Conservation (phyloP, 2,797 vertebrate genomes). For the Neostethus bicornis region DNA sequence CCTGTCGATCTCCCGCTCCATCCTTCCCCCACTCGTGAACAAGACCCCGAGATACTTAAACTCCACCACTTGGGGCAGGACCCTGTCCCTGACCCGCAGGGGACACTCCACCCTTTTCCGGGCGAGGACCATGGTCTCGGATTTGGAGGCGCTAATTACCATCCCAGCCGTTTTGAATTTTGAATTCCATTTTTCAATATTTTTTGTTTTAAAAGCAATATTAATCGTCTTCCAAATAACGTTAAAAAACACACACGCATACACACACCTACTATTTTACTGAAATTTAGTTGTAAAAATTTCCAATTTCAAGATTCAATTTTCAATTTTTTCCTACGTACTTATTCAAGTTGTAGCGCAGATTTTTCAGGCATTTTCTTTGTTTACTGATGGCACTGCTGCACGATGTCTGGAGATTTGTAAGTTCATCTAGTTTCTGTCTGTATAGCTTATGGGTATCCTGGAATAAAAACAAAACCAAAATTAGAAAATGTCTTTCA, state of each 20-base stretch:
- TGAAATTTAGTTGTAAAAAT: background rate
- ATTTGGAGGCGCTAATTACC: too few species aligned
- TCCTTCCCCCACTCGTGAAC: too few species aligned
- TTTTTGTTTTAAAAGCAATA: too few species aligned
- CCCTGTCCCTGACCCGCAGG: too few species aligned
- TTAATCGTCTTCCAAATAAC: too few species aligned
- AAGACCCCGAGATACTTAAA: too few species aligned
- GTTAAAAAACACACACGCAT: background rate
- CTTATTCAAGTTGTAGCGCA: constrained; percentile 83
- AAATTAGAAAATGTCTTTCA: background rate
- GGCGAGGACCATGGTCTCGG: too few species aligned
- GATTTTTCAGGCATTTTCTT: constrained; percentile 85
- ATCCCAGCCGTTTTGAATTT: too few species aligned
- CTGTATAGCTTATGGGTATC: constrained; percentile 94
- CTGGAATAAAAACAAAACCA: constrained; percentile 66
- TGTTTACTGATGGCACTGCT: constrained; percentile 89
- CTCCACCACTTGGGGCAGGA: too few species aligned
- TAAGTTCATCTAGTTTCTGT: constrained; percentile 95
- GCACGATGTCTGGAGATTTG: constrained; percentile 86
- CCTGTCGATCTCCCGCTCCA: too few species aligned
- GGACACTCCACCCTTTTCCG: too few species aligned
- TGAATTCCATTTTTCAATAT: too few species aligned
- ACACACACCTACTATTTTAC: background rate
- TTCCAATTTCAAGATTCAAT: background rate
- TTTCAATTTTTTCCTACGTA: constrained; percentile 58